Percentiles rank a stretch among this genome's conserved stretches.
phyloP scores from a whole-genome alignment of 2,113 vertebrate species.

The Eulemur macaco region DNA sequence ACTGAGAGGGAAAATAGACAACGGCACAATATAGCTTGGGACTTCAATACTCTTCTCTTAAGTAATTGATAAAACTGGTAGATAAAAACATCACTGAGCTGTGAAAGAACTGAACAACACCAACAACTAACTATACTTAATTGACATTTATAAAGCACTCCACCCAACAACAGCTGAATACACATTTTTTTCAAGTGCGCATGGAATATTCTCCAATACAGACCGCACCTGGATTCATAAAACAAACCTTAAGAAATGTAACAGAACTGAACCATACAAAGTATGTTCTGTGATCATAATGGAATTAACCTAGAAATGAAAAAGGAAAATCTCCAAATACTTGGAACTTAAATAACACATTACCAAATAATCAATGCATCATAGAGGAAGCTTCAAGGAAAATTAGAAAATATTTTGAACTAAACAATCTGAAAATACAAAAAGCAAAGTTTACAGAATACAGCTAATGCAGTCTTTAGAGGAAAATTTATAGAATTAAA shows the following conservation, averaged over 20 bases:
- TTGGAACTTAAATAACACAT: neutral
- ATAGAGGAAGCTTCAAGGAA: neutral
- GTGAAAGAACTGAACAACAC: neutral
- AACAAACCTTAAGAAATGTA: neutral
- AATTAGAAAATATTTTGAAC: constrained; percentile 5
- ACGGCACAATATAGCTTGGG: neutral
- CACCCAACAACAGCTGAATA: constrained; percentile 15
- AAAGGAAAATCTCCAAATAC: neutral
- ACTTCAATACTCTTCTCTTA: neutral
- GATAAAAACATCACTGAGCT: neutral
- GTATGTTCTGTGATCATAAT: neutral
- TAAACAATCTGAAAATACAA: neutral
- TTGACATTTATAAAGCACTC: neutral
- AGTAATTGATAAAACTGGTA: neutral
- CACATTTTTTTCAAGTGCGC: neutral
- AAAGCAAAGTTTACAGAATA: neutral
- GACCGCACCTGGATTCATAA: neutral
- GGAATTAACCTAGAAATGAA: constrained; percentile 4
- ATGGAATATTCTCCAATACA: neutral
- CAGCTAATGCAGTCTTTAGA: neutral
- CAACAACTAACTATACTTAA: neutral
- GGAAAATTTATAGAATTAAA: neutral
- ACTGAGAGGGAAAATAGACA: neutral
- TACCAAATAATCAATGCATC: neutral
- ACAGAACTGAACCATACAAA: neutral